Base-by-base conservation (phyloP, 1,140 invertebrate species). In the Papilio polytes region DNA sequence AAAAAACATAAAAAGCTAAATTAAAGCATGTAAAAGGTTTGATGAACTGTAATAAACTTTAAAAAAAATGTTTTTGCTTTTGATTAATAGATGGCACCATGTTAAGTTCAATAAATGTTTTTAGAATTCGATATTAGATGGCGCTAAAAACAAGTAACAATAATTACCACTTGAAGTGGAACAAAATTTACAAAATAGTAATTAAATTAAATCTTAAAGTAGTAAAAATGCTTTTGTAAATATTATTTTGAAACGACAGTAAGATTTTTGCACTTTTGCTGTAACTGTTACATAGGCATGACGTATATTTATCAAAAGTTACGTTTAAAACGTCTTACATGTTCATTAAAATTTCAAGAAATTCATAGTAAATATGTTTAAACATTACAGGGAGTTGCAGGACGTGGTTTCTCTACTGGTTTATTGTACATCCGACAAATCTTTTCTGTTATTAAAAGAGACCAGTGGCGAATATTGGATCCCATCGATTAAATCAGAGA, bases 371-470 rank as follows among this genome's bases (percentile, higher is more conserved):
- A 84, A 51, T 44, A 92, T 92, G 91, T 92, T 92, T 74, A 92
- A 90, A 70, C 82, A 87, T 78, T 91, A 91, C 66, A 90, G 85
- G 78, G 90, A 90, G 66, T 81, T 92, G 26, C 79, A 84, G 9
- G 91, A 92, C 82, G 91, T 91, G 10, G 89, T 92, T 20, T 91
- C 91, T 0, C 73, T 92, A 7, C 56, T 92, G 51, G 84, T 88
- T 12, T 90, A 88, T 72, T 92, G 90, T 74, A 86, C 90, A 1
- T 81, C 83, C 2, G 91, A 92, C 20, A 85, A 81, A 46, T 81
- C 88, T 2, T 91, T 85, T 80, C 80, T 92, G 15, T 56, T 91
- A 44, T 86, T 84, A 1, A 91, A 89, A 72, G 91, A 91, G 31
- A 48, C 82, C 3, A 90, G 80, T 41, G 87, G 89, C 1, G 91